These are phyloP conservation scores for Drosophila borborema DNA, from an alignment of 2,888 invertebrate genomes.

Conservation along the genomic window DNA sequence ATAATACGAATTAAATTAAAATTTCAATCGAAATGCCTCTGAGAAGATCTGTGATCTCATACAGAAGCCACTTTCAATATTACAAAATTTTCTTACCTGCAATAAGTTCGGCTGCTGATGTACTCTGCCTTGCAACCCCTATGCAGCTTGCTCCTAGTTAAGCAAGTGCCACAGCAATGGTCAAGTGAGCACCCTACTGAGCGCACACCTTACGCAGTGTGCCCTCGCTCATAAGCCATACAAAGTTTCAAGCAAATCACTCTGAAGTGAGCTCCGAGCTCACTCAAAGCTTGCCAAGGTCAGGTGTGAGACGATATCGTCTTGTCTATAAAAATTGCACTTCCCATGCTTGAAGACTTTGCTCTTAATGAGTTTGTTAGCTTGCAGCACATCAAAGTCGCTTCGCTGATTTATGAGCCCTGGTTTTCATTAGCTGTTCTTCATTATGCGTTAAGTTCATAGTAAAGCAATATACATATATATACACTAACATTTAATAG, in stretches of 20 bases:
- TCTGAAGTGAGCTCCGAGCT: not conserved
- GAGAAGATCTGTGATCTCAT: not conserved
- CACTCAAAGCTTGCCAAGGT: not conserved
- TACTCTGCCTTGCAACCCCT: not conserved
- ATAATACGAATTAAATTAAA: too few species aligned
- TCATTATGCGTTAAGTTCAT: slow-evolving; percentile 14
- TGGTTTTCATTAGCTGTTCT: slow-evolving; percentile 23
- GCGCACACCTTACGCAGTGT: not conserved
- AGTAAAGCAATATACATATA: not conserved
- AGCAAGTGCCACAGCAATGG: not conserved
- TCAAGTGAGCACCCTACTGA: slow-evolving; percentile 2
- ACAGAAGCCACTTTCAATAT: not conserved
- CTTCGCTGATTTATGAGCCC: slow-evolving; percentile 43
- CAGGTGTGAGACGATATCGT: slow-evolving; percentile 5
- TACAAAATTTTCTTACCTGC: not conserved
- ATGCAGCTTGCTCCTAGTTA: not conserved
- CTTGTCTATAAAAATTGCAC: slow-evolving; percentile 37
- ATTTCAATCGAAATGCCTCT: too few species aligned
- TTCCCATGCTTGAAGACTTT: slow-evolving; percentile 16
- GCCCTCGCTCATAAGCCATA: not conserved
- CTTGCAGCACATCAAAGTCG: slow-evolving; percentile 38
- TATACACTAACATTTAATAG: slow-evolving; percentile 39
- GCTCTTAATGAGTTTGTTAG: slow-evolving; percentile 44
- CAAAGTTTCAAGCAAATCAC: not conserved
- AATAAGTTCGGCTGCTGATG: not conserved